These are phyloP conservation scores for Watsonalla cultraria DNA, from an alignment of 2,888 invertebrate genomes.

Conservation along the genomic window DNA sequence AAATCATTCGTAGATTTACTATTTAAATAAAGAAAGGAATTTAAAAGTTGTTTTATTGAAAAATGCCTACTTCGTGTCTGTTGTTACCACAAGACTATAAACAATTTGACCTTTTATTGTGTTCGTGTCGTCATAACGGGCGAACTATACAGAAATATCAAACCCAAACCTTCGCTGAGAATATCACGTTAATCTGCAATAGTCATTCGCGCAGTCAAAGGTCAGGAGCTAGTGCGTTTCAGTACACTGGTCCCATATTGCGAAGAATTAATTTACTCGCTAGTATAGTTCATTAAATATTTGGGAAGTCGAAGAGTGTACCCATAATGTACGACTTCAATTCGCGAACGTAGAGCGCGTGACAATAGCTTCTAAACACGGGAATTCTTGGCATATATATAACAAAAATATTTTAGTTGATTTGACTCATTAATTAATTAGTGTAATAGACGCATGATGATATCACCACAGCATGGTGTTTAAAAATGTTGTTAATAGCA, in stretches of 20 bases:
- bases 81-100: neutral
- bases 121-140: neutral
- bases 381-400: slow-evolving; percentile 26
- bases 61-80: neutral
- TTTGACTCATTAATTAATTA: slow-evolving; percentile 59
- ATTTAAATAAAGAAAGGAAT: slow-evolving; percentile 43
- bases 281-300: neutral
- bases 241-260: slow-evolving; percentile 1
- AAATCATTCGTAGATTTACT: slow-evolving; percentile 65
- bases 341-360: slow-evolving; percentile 52
- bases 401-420: slow-evolving; percentile 39
- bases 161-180: slow-evolving; percentile 29
- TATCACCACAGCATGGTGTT: slow-evolving; percentile 45
- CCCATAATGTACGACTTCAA: slow-evolving; percentile 10
- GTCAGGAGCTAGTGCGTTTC: neutral
- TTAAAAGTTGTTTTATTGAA: neutral
- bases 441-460: slow-evolving; percentile 42
- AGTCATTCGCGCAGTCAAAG: slow-evolving; percentile 16
- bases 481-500: slow-evolving; percentile 43
- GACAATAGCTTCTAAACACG: slow-evolving; percentile 38
- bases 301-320: slow-evolving; percentile 5
- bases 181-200: slow-evolving; percentile 25
- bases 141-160: slow-evolving; percentile 14
- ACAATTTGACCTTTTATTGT: slow-evolving; percentile 23
- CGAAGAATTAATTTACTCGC: neutral